These are phyloP conservation scores for Oppia nitens DNA, from an alignment of 1,140 invertebrate species.

Conservation along the genomic window DNA sequence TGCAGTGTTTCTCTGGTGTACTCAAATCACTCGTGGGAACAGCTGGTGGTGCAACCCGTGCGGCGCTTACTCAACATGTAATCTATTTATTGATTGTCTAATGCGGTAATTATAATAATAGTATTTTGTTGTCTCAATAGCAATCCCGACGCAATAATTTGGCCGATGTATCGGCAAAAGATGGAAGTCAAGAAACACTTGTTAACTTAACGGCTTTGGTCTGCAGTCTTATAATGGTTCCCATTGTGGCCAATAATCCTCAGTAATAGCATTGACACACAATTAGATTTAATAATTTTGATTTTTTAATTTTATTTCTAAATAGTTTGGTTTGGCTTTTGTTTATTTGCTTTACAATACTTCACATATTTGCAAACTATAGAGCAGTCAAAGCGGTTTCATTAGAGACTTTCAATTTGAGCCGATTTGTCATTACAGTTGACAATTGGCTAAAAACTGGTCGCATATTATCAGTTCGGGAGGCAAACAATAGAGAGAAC, in stretches of 20 bases:
- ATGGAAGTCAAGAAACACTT: slow-evolving; percentile 86
- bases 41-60: slow-evolving; percentile 74
- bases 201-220: slow-evolving; percentile 73
- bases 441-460: slow-evolving; percentile 36
- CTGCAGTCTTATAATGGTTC: slow-evolving; percentile 53
- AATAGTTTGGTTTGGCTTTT: slow-evolving; percentile 45
- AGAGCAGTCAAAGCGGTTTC: slow-evolving; percentile 53
- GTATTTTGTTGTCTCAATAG: slow-evolving; percentile 17
- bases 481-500: slow-evolving; percentile 39
- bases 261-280: not conserved
- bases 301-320: slow-evolving; percentile 17
- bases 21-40: slow-evolving; percentile 56
- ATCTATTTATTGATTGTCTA: too few relatives aligned
- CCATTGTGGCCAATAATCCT: slow-evolving; percentile 32
- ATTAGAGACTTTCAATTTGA: slow-evolving; percentile 59
- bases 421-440: slow-evolving; percentile 47
- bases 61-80: slow-evolving; percentile 69
- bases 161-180: slow-evolving; percentile 84
- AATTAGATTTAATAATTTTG: not conserved
- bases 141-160: slow-evolving; percentile 68
- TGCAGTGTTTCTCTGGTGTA: slow-evolving; percentile 36
- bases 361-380: slow-evolving; percentile 75
- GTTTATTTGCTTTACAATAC: slow-evolving; percentile 49
- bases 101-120: slow-evolving; percentile 33
- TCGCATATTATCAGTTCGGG: slow-evolving; percentile 31